Percentiles rank a stretch among this genome's conserved stretches.
These are phyloP conservation scores for Drosophila ohnishii DNA, from an alignment of 1,140 invertebrate species.

Conservation along the genomic window DNA sequence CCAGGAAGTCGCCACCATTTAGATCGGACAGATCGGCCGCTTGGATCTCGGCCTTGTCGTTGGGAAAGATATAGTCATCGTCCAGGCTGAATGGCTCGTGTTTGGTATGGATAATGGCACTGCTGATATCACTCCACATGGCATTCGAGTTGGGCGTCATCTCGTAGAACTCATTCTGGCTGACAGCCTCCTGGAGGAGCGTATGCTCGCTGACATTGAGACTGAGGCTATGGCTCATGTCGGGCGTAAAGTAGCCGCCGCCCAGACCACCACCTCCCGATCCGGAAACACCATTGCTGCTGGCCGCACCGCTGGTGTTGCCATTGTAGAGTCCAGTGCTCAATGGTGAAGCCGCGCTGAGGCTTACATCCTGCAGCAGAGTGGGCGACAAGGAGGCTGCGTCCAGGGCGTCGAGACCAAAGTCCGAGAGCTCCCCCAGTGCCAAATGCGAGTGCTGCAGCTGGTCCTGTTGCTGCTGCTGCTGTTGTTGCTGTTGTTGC, in stretches of 20 bases:
- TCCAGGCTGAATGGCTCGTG: conserved; percentile 89
- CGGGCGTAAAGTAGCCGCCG: conserved; percentile 50
- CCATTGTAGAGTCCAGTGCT: conserved; percentile 56
- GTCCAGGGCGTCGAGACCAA: conserved; percentile 74
- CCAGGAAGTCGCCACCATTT: conserved; percentile 91
- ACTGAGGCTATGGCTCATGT: conserved; percentile 57
- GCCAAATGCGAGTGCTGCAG: conserved; percentile 47
- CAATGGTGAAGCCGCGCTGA: conserved; percentile 66
- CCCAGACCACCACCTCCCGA: conserved; percentile 1
- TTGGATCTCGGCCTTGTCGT: conserved; percentile 92
- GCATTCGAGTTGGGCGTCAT: conserved; percentile 75
- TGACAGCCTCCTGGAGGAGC: conserved; percentile 51
- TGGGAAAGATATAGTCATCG: conserved; percentile 95
- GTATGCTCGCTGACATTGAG: conserved; percentile 57
- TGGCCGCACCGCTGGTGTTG: conserved; percentile 40
- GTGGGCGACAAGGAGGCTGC: conserved; percentile 77
- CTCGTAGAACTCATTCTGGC: conserved; percentile 58
- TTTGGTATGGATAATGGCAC: conserved; percentile 84
- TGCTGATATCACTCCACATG: conserved; percentile 83
- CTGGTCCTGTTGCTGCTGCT: conserved; percentile 46
- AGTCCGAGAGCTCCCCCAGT: conserved; percentile 73
- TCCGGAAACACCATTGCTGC: conserved; percentile 14
- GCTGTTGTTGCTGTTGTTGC: conserved; percentile 33
- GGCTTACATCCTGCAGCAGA: conserved; percentile 75
- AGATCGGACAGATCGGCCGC: conserved; percentile 94